These are phyloP conservation scores for Biston betularia DNA, from an alignment of 2,888 invertebrate species.

Conservation along the genomic window DNA sequence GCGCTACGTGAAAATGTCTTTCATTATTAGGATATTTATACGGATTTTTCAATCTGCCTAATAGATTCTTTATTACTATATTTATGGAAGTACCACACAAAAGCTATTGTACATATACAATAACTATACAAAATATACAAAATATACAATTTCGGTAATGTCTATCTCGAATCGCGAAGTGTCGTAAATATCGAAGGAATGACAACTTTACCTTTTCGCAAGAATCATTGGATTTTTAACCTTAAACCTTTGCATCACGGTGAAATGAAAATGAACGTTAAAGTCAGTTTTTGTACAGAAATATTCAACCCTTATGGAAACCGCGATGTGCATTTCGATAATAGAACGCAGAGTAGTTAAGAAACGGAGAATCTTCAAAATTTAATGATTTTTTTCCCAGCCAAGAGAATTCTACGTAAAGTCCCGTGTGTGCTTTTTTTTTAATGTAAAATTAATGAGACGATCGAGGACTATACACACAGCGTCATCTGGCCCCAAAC, in stretches of 20 bases:
- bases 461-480: too few relatives aligned
- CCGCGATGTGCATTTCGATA: slow-evolving; percentile 83
- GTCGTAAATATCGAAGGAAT: slow-evolving; percentile 64
- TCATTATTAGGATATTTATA: not conserved
- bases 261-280: slow-evolving; percentile 19
- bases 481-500: too few relatives aligned
- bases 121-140: slow-evolving; percentile 42
- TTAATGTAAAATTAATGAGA: not conserved
- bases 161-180: slow-evolving; percentile 57
- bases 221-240: slow-evolving; percentile 24
- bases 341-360: slow-evolving; percentile 66
- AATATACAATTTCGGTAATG: slow-evolving; percentile 74
- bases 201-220: slow-evolving; percentile 25
- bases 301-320: slow-evolving; percentile 81
- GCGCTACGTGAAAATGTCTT: too few relatives aligned
- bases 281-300: slow-evolving; percentile 50
- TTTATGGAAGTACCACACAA: slow-evolving; percentile 33
- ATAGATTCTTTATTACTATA: not conserved
- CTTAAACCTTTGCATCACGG: slow-evolving; percentile 37
- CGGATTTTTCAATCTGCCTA: slow-evolving; percentile 5
- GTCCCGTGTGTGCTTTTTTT: too few relatives aligned
- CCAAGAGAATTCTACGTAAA: too few relatives aligned
- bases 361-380: slow-evolving; percentile 18
- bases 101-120: slow-evolving; percentile 40
- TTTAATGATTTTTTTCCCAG: not conserved